A percentile compares a stretch with the other conserved stretches of the same genome.
Evolutionary conservation across 2,888 invertebrate genomes (phyloP).

Genomic region (Eretmocerus hayati): DNA sequence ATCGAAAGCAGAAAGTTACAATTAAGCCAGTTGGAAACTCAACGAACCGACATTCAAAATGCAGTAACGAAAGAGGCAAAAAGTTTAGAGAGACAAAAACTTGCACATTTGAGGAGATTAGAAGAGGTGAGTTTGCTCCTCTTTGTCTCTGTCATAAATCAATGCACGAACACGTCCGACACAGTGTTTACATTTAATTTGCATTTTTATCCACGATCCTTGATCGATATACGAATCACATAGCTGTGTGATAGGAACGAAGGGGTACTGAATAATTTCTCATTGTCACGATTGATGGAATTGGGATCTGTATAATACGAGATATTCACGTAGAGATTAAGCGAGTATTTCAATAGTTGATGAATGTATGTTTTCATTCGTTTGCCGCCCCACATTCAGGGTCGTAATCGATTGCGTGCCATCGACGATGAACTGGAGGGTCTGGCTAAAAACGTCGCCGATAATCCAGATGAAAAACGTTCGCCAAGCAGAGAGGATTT

Average conservation of each 20-base stretch:
- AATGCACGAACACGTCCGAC: too few relatives aligned
- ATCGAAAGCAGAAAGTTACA: slow-evolving; percentile 61
- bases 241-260: too few relatives aligned
- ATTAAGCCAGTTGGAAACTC: slow-evolving; percentile 60
- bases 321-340: too few relatives aligned
- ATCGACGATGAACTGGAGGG: slow-evolving; percentile 61
- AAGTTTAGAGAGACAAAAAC: slow-evolving; percentile 60
- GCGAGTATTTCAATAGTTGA: too few relatives aligned
- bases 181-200: too few relatives aligned
- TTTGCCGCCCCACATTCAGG: slow-evolving; percentile 34
- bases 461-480: slow-evolving; percentile 38
- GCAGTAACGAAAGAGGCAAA: slow-evolving; percentile 65
- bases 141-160: too few relatives aligned
- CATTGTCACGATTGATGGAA: too few relatives aligned
- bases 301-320: too few relatives aligned
- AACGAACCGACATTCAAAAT: slow-evolving; percentile 58
- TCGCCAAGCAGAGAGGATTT: slow-evolving; percentile 80
- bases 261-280: too few relatives aligned
- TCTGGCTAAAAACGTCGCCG: slow-evolving; percentile 34
- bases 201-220: too few relatives aligned
- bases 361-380: neutral
- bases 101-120: slow-evolving; percentile 55
- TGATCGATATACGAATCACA: too few relatives aligned
- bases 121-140: slow-evolving; percentile 63
- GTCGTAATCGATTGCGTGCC: slow-evolving; percentile 58